phyloP scores from a whole-genome alignment of 2,797 vertebrate genomes.

The Tachyglossus aculeatus region DNA sequence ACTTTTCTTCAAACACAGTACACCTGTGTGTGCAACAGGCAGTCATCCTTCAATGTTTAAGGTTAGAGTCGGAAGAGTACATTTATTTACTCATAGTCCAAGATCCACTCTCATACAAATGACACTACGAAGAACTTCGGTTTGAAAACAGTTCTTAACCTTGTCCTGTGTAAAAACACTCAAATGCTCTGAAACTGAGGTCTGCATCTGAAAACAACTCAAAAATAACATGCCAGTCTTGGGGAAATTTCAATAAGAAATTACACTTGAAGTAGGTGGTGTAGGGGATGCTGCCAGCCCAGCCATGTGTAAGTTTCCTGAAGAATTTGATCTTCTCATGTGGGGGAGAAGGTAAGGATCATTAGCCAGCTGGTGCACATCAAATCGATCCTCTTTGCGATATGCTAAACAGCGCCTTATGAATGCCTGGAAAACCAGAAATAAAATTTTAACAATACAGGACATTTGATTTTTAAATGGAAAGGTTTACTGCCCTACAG shows the following conservation, averaged over 20 bases:
- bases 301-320: slow-evolving; percentile 93
- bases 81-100: slow-evolving; percentile 72
- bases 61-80: slow-evolving; percentile 65
- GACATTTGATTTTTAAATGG: no score
- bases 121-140: slow-evolving; percentile 65
- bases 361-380: slow-evolving; percentile 94
- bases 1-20: slow-evolving; percentile 65
- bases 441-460: slow-evolving; percentile 14
- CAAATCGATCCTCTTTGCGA: slow-evolving; percentile 96
- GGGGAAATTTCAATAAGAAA: slow-evolving; percentile 88
- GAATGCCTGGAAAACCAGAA: slow-evolving; percentile 81
- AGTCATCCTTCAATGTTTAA: slow-evolving; percentile 61
- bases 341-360: slow-evolving; percentile 97
- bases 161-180: slow-evolving; percentile 70
- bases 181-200: slow-evolving; percentile 72
- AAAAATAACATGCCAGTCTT: slow-evolving; percentile 67
- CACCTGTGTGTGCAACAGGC: slow-evolving; percentile 64
- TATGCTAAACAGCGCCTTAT: slow-evolving; percentile 97
- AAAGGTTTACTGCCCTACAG: no score
- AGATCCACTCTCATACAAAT: slow-evolving; percentile 70
- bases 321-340: slow-evolving; percentile 98
- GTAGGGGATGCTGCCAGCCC: slow-evolving; percentile 83
- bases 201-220: slow-evolving; percentile 75
- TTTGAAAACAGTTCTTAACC: slow-evolving; percentile 71
- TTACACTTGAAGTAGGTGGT: slow-evolving; percentile 88